Evolutionary conservation across 2,797 vertebrate species (phyloP), one percentile per base, ranked within the genome.

Genomic region (Sylvia borin): DNA sequence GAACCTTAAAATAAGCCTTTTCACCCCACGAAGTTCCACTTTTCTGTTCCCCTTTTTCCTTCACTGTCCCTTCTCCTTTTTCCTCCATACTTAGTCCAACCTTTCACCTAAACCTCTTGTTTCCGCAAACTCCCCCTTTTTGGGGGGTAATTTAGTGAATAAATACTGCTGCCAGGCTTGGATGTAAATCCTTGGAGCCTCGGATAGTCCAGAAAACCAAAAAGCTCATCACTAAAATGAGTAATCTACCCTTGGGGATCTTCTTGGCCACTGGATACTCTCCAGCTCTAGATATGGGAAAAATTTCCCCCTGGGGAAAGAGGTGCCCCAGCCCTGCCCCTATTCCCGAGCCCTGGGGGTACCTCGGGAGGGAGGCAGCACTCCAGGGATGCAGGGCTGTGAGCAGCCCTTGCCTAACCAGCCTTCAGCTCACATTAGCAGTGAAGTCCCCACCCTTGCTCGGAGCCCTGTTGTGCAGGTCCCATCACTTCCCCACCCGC

Each of bases 371-470:
- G 65, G n/a, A 83, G 57, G 72, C 24, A 86, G 29, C 32, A 25
- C 55, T 25, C n/a, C n/a, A 36, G n/a, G 57, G 34, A 58, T 82
- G 19, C 5, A 0, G 1, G 61, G 68, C 47, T 55, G 20, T 2
- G 13, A 84, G 43, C 75, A 92, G 53, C 47, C 58, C 40, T 73
- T 7, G 1, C 53, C 73, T 78, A 47, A 88, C 54, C 66, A 81
- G 54, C 85, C 76, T 83, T 93, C 94, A 91, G 55, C 45, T 94
- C 85, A 34, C 79, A 86, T 96, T 64, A 93, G 70, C 85, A 86
- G 32, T 14, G 1, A 80, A 42, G 82, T 85, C 91, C 45, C 81
- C 95, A 94, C 92, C 93, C 87, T 90, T 14, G 29, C 53, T 38
- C 3, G 19, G 36, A 94, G 54, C 75, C 50, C 61, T 31, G 14